A percentile compares a stretch with the other conserved stretches of the same genome.
phyloP scores from a whole-genome alignment of 2,888 invertebrate genomes.

The Thereva unica region DNA sequence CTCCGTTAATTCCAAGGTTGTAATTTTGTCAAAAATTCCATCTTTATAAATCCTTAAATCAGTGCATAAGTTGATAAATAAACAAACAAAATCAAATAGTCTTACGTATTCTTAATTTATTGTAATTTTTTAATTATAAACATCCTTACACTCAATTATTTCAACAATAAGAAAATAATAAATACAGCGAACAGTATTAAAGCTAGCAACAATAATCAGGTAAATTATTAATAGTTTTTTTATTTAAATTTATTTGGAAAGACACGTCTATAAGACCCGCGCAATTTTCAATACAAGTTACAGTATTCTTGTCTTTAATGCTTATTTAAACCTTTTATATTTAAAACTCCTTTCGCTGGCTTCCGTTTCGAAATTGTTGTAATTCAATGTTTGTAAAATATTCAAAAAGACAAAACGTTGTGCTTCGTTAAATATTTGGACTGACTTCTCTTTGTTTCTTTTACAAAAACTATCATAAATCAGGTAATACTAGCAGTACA shows the following conservation, averaged over 20 bases:
- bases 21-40: no score
- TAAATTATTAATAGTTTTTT: conserved; percentile 21
- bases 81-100: neutral
- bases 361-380: no score
- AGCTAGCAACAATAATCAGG: conserved; percentile 21
- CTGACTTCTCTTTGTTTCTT: no score
- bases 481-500: conserved; percentile 5
- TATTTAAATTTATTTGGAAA: conserved; percentile 13
- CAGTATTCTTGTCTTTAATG: neutral
- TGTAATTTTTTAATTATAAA: conserved; percentile 14
- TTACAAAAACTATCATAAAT: no score
- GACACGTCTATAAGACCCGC: conserved; percentile 5
- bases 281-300: neutral
- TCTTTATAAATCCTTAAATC: neutral
- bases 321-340: no score
- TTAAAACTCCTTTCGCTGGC: no score
- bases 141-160: conserved; percentile 23
- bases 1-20: no score
- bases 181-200: conserved; percentile 11
- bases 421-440: no score
- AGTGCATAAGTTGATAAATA: neutral
- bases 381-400: no score
- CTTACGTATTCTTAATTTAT: conserved; percentile 6
- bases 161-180: conserved; percentile 32
- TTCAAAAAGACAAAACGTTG: no score